These are phyloP conservation scores for Phalloptychus januarius DNA, from an alignment of 2,797 vertebrate genomes.

Conservation along the genomic window DNA sequence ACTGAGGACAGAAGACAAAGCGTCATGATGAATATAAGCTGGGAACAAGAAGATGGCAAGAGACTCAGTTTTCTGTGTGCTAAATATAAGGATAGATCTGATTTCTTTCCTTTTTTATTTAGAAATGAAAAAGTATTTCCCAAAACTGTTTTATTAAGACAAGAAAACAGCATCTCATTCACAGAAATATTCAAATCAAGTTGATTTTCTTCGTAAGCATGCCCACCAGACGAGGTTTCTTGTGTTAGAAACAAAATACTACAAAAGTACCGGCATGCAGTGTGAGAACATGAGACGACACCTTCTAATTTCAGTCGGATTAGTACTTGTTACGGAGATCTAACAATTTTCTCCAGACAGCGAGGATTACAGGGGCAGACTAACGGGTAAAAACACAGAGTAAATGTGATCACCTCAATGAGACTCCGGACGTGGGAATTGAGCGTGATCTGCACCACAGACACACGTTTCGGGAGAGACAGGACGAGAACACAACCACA, in stretches of 20 bases:
- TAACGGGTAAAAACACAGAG: slow-evolving; percentile 59
- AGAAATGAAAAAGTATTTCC: slow-evolving; percentile 4
- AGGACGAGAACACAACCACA: slow-evolving; percentile 62
- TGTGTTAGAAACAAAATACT: slow-evolving; percentile 12
- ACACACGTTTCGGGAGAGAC: slow-evolving; percentile 70
- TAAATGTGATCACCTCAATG: slow-evolving; percentile 88
- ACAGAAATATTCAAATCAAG: neutral
- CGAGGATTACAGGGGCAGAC: slow-evolving; percentile 59
- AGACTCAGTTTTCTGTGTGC: neutral
- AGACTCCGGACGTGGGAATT: slow-evolving; percentile 88
- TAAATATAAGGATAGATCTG: neutral
- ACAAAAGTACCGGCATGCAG: slow-evolving; percentile 58
- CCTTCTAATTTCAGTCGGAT: slow-evolving; percentile 37
- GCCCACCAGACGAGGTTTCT: neutral
- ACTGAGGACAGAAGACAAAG: neutral
- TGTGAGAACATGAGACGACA: slow-evolving; percentile 46
- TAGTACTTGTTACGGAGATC: slow-evolving; percentile 57
- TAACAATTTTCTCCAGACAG: slow-evolving; percentile 40
- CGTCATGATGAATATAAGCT: neutral
- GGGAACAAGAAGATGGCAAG: neutral
- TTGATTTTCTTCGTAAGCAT: neutral
- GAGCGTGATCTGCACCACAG: slow-evolving; percentile 86
- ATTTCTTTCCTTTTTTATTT: neutral
- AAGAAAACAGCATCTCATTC: neutral
- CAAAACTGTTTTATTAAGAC: slow-evolving; percentile 16